phyloP scores from a whole-genome alignment of 2,797 vertebrate genomes.

The Pristis pectinata region DNA sequence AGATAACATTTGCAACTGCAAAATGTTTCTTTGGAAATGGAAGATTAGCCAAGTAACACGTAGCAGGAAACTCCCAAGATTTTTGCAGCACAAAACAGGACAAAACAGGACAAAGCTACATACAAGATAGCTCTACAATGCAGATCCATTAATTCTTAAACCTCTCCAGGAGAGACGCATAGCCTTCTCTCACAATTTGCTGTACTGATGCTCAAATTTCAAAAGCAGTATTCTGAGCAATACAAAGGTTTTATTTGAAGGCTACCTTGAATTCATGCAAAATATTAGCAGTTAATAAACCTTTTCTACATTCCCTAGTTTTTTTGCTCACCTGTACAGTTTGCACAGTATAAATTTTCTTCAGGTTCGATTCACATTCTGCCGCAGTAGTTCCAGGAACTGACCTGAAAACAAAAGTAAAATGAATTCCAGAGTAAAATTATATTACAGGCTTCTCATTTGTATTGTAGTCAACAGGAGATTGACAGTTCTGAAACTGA shows the following conservation, averaged over 20 bases:
- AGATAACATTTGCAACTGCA: neutral
- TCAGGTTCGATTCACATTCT: conserved; percentile 88
- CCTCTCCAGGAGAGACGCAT: neutral
- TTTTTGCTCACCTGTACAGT: conserved; percentile 78
- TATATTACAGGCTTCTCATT: neutral
- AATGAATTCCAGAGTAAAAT: neutral
- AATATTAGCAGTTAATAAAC: neutral
- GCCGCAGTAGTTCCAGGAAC: conserved; percentile 87
- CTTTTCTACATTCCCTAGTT: neutral
- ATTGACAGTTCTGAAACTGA: neutral
- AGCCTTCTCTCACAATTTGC: neutral
- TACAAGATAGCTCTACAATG: neutral
- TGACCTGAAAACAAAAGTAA: conserved; percentile 60
- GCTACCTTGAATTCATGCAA: neutral
- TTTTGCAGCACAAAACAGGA: neutral
- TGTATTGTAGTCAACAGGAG: neutral
- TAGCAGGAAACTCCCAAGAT: neutral
- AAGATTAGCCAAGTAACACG: neutral
- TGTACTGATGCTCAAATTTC: neutral
- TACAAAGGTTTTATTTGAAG: neutral
- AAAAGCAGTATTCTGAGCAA: neutral
- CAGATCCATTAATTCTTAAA: neutral
- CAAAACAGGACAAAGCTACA: neutral
- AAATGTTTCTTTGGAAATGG: neutral
- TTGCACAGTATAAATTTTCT: conserved; percentile 88